Conservation (phyloP, 2,888 invertebrate species). For the Dynastes tityus region DNA sequence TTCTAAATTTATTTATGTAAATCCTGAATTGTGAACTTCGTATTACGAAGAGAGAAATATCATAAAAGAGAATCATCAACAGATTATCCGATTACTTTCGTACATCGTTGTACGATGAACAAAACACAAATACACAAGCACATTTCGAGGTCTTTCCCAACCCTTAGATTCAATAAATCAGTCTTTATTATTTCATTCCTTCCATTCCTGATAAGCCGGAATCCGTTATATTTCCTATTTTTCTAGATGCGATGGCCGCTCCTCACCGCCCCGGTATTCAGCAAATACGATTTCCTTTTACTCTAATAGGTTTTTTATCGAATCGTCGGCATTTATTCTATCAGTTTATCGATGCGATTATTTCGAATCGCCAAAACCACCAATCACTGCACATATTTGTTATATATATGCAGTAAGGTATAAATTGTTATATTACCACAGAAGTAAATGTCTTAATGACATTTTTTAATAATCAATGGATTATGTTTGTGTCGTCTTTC, state of each 20-base stretch:
- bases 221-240: constrained; percentile 47
- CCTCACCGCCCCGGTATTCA: constrained; percentile 33
- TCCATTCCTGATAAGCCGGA: constrained; percentile 48
- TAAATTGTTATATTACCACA: too few species aligned
- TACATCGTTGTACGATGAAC: constrained; percentile 14
- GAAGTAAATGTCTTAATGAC: too few species aligned
- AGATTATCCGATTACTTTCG: constrained; percentile 5
- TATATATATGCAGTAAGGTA: too few species aligned
- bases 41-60: too few species aligned
- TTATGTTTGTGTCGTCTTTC: background rate
- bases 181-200: constrained; percentile 50
- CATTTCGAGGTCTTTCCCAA: constrained; percentile 15
- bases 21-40: too few species aligned
- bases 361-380: background rate
- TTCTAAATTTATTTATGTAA: too few species aligned
- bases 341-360: constrained; percentile 30
- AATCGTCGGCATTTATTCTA: constrained; percentile 35
- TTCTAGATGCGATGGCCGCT: constrained; percentile 37
- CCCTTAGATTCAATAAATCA: constrained; percentile 50
- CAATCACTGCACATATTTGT: background rate
- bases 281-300: constrained; percentile 47
- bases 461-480: too few species aligned
- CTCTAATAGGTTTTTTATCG: constrained; percentile 42
- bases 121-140: constrained; percentile 15
- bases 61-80: background rate